Base-by-base conservation (phyloP, 1,140 invertebrate species). In the silkworm (Bombyx mori) region DNA sequence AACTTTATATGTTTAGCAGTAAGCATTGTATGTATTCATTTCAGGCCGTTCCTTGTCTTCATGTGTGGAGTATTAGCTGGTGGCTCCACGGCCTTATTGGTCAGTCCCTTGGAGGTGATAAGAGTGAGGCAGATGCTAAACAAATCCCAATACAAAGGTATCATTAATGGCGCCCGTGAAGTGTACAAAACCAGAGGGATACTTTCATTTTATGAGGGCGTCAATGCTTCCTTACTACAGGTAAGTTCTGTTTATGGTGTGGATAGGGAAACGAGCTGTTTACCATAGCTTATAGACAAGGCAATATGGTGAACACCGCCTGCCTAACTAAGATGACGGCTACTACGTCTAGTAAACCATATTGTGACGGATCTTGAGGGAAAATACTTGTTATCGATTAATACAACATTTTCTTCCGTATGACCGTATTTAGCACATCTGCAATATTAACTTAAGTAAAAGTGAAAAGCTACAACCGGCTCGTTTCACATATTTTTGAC, bases 41-140 rank as follows among this genome's bases (percentile, higher is more conserved):
- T 9, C 62, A 71, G 72, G n/a, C 60, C 57, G 1, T 8, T 54
- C 5, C n/a, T 65, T 5, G 3, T 54, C 10, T 76, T 73, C 53
- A 3, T 76, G 3, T 81, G 82, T 54, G 83, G 83, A 0, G 66
- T 73, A 1, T 62, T 73, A 6, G 73, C 83, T 6, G 83, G 83
- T 0, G 74, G 69, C 35, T 71, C 65, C 47, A 73, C 71, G 35
- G 73, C 75, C 2, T 70, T 75, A 0, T 46, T 84, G 3, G 72
- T 73, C 6, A 60, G 74, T 1, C 83, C 83, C 3, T 22, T 86
- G 3, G 83, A 86, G 52, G 79, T 86, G 8, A 75, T 86, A 10
- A 65, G 83, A 52, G 71, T 82, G 1, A 65, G 83, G 1, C 82
- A 86, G 56, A 82, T 84, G 64, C 10, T 86, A 1, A 68, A 80